Conservation (phyloP, 2,113 vertebrate genomes). For the Seriola quinqueradiata region DNA sequence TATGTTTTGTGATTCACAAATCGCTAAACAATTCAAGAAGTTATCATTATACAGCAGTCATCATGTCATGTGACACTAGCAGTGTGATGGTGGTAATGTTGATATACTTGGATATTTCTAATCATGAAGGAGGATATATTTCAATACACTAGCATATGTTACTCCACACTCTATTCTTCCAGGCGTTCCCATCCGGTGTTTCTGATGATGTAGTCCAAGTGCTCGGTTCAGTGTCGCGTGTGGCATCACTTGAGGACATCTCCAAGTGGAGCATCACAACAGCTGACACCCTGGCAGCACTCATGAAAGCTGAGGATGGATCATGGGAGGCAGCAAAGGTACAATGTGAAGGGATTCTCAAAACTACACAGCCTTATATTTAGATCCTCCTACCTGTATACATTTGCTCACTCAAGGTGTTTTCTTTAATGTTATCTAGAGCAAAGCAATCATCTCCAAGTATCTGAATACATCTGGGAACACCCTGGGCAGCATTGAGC, state of each 20-base stretch:
- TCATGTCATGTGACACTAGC: no score
- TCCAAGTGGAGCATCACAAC: conserved; percentile 73
- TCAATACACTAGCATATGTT: not conserved
- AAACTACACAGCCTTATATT: not conserved
- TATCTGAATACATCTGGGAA: conserved; percentile 73
- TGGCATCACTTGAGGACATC: conserved; percentile 72
- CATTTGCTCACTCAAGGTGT: not conserved
- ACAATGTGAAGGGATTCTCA: not conserved
- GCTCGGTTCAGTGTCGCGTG: conserved; percentile 69
- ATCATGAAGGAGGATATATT: not conserved
- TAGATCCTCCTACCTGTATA: not conserved
- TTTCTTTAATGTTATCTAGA: conserved; percentile 67
- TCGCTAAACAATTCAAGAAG: no score
- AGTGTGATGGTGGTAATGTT: not conserved
- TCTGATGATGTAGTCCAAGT: conserved; percentile 55
- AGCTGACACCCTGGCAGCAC: conserved; percentile 69
- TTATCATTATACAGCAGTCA: no score
- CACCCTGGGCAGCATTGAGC: conserved; percentile 68
- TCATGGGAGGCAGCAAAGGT: conserved; percentile 72
- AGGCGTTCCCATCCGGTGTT: conserved; percentile 71
- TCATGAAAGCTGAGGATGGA: conserved; percentile 69
- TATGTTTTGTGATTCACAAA: not conserved
- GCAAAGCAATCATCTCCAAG: conserved; percentile 72
- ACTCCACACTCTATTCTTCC: not conserved
- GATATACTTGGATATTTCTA: not conserved